Evolutionary conservation across 2,888 invertebrate genomes (phyloP).

Genomic region (Callyntrura sp.): DNA sequence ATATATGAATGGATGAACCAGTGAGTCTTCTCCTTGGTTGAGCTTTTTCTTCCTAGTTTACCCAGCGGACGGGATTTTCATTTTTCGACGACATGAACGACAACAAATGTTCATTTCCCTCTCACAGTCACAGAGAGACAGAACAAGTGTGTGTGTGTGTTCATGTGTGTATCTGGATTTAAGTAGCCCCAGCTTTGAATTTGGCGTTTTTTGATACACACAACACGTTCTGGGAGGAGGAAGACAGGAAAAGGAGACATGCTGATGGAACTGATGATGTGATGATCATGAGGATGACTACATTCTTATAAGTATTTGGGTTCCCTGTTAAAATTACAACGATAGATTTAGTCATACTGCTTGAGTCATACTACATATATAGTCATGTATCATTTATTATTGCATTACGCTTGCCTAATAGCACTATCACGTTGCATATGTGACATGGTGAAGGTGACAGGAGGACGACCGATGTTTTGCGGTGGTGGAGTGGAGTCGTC

Average conservation of each 20-base stretch:
- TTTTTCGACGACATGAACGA: constrained; percentile 63
- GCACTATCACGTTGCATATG: constrained; percentile 24
- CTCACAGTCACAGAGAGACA: constrained; percentile 25
- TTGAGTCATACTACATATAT: constrained; percentile 23
- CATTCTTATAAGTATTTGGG: background rate
- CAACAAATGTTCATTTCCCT: constrained; percentile 72
- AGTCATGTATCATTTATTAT: constrained; percentile 32
- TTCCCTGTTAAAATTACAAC: constrained; percentile 45
- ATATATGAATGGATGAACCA: constrained; percentile 33
- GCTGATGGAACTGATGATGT: constrained; percentile 44
- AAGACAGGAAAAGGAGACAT: constrained; percentile 66
- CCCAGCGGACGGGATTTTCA: constrained; percentile 50
- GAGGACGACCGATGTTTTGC: constrained; percentile 28
- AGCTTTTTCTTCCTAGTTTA: constrained; percentile 35
- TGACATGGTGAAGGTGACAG: constrained; percentile 32
- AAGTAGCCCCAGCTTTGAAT: constrained; percentile 6
- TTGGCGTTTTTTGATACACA: background rate
- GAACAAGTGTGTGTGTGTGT: constrained; percentile 37
- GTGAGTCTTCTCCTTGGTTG: constrained; percentile 41
- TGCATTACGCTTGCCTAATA: constrained; percentile 12
- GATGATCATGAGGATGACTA: constrained; percentile 31
- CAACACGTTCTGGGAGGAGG: constrained; percentile 28
- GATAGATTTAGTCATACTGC: constrained; percentile 9
- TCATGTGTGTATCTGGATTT: background rate
- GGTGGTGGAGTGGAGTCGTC: background rate